Percentiles rank a stretch among this genome's conserved stretches.
These are phyloP conservation scores for Ceraclea dissimilis DNA, from an alignment of 2,888 invertebrate species.

Conservation along the genomic window DNA sequence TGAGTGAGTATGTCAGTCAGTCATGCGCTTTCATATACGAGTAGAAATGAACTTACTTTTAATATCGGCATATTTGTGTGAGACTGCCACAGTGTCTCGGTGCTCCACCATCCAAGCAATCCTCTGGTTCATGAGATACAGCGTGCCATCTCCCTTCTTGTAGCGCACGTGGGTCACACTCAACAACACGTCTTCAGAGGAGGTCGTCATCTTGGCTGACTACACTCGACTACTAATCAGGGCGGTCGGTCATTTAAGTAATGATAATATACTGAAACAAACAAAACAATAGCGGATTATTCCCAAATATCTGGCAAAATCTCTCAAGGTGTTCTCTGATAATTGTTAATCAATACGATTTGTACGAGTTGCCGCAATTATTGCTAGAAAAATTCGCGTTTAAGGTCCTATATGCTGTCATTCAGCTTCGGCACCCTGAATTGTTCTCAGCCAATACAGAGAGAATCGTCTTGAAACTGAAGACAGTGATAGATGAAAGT, in stretches of 20 bases:
- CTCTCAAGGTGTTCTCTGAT: too few species aligned
- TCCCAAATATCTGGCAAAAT: not conserved
- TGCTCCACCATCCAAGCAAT: conserved; percentile 96
- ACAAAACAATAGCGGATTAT: not conserved
- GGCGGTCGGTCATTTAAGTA: conserved; percentile 23
- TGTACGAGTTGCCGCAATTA: too few species aligned
- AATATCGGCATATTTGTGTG: conserved; percentile 91
- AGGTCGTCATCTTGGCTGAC: conserved; percentile 63
- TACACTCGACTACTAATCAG: conserved; percentile 8
- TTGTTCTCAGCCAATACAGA: too few species aligned
- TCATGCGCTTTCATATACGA: too few species aligned
- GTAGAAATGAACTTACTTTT: conserved; percentile 86
- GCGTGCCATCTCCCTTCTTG: conserved; percentile 93
- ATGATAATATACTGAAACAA: conserved; percentile 14
- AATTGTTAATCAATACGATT: too few species aligned
- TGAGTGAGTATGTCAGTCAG: too few species aligned
- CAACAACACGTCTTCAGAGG: conserved; percentile 90
- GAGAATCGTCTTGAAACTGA: too few species aligned
- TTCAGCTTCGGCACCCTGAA: too few species aligned
- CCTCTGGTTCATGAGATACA: conserved; percentile 93
- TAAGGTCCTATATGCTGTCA: too few species aligned
- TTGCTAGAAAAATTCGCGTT: too few species aligned
- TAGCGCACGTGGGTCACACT: conserved; percentile 88
- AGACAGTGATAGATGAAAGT: too few species aligned
- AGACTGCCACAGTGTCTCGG: conserved; percentile 84